These are phyloP conservation scores for Calliphora vomitoria DNA, from an alignment of 2,888 invertebrate genomes.

Conservation along the genomic window DNA sequence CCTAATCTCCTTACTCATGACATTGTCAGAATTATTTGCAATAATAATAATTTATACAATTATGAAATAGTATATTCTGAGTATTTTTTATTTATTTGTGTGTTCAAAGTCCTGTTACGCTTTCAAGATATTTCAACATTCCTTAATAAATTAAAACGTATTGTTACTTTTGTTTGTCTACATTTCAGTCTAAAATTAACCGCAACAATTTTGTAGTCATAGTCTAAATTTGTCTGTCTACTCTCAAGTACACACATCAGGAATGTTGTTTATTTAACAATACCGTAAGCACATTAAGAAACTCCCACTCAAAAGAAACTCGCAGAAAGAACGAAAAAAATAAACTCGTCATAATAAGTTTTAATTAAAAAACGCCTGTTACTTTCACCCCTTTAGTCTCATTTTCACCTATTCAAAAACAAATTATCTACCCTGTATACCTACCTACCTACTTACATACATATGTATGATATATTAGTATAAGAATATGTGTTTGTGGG, in stretches of 20 bases:
- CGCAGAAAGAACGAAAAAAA: background rate
- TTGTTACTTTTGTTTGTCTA: background rate
- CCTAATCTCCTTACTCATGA: background rate
- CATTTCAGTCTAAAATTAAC: conserved; percentile 17
- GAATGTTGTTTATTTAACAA: conserved; percentile 35
- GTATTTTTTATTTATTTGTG: background rate
- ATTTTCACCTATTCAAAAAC: conserved; percentile 31
- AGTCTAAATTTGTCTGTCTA: conserved; percentile 15
- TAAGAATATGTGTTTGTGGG: no score
- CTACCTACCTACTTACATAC: no score
- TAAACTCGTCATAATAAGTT: conserved; percentile 33
- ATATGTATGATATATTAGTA: no score
- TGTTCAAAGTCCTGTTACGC: background rate
- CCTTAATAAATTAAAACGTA: background rate
- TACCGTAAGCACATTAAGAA: background rate
- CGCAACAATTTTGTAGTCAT: conserved; percentile 2
- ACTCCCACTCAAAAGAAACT: background rate
- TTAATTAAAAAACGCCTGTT: conserved; percentile 33
- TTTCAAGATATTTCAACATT: background rate
- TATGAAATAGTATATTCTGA: background rate
- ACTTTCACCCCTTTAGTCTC: background rate
- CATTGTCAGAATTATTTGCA: background rate
- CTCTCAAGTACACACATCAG: background rate
- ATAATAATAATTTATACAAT: background rate
- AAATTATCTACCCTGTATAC: background rate